These are phyloP conservation scores for Oxyteleia sp. DNA, from an alignment of 2,888 invertebrate genomes.

Conservation along the genomic window DNA sequence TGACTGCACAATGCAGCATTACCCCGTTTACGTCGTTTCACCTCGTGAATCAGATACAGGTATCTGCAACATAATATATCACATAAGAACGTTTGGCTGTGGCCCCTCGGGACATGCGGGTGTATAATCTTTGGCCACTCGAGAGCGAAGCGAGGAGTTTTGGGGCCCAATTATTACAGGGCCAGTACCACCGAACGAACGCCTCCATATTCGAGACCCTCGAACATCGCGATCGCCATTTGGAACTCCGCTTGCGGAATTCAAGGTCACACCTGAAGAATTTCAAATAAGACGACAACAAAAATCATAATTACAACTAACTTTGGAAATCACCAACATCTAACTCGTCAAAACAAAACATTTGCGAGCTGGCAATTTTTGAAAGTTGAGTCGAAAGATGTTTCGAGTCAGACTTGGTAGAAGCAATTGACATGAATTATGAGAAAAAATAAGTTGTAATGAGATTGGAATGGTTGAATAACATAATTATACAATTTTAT, in stretches of 20 bases:
- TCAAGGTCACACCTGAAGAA: slow-evolving; percentile 71
- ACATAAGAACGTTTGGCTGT: slow-evolving; percentile 84
- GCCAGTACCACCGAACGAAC: slow-evolving; percentile 86
- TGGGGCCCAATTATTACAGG: slow-evolving; percentile 87
- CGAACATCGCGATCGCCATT: slow-evolving; percentile 81
- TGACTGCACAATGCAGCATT: slow-evolving; percentile 77
- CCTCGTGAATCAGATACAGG: slow-evolving; percentile 87
- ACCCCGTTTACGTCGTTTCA: slow-evolving; percentile 85
- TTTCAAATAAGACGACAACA: slow-evolving; percentile 56
- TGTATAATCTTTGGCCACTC: slow-evolving; percentile 87
- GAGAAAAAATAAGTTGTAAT: no score
- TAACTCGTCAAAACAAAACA: no score
- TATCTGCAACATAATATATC: slow-evolving; percentile 87
- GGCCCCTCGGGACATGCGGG: slow-evolving; percentile 87
- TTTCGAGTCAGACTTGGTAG: no score
- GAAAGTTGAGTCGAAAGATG: no score
- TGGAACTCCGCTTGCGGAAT: slow-evolving; percentile 69
- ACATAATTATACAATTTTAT: no score
- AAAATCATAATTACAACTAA: slow-evolving; percentile 63
- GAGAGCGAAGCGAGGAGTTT: slow-evolving; percentile 85
- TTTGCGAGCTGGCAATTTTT: no score
- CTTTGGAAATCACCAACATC: no score
- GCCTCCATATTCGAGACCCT: slow-evolving; percentile 83
- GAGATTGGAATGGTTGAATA: no score
- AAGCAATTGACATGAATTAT: no score